These are phyloP conservation scores for Hydrocynus forskahlii DNA, from an alignment of 2,797 vertebrate species.

Conservation along the genomic window DNA sequence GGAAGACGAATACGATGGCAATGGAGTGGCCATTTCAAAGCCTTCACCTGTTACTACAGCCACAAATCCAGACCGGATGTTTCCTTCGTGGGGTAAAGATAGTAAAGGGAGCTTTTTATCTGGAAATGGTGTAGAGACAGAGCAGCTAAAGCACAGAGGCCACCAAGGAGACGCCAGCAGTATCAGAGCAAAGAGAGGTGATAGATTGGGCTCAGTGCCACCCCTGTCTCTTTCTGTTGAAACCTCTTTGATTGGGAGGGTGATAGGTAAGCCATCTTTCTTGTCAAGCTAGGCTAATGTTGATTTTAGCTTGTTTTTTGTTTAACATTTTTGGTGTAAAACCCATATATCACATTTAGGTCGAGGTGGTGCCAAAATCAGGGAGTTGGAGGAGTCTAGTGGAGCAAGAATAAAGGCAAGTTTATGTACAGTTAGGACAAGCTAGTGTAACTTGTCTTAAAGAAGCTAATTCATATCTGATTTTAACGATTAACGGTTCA, in stretches of 20 bases:
- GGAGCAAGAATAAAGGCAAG: slow-evolving; percentile 89
- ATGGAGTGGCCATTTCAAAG: slow-evolving; percentile 42
- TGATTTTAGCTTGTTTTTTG: background rate
- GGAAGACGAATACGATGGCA: slow-evolving; percentile 72
- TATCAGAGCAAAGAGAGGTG: background rate
- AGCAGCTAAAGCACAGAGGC: background rate
- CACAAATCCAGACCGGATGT: background rate
- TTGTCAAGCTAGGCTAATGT: background rate
- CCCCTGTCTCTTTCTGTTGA: slow-evolving; percentile 76
- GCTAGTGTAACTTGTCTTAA: too few species aligned
- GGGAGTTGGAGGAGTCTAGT: slow-evolving; percentile 84
- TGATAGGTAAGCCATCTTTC: slow-evolving; percentile 80
- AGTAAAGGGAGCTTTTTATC: slow-evolving; percentile 34
- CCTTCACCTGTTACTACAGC: background rate
- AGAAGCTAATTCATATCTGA: too few species aligned
- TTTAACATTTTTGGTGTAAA: too few species aligned
- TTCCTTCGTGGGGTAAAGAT: accelerated
- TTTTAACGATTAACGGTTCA: too few species aligned
- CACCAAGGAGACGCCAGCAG: background rate
- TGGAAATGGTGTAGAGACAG: slow-evolving; percentile 9
- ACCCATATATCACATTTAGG: slow-evolving; percentile 70
- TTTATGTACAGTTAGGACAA: background rate
- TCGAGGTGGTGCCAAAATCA: slow-evolving; percentile 87
- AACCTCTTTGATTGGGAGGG: slow-evolving; percentile 71
- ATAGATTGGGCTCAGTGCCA: background rate